Evolutionary conservation across 2,888 invertebrate genomes (phyloP).

Genomic region (Nezara viridula): DNA sequence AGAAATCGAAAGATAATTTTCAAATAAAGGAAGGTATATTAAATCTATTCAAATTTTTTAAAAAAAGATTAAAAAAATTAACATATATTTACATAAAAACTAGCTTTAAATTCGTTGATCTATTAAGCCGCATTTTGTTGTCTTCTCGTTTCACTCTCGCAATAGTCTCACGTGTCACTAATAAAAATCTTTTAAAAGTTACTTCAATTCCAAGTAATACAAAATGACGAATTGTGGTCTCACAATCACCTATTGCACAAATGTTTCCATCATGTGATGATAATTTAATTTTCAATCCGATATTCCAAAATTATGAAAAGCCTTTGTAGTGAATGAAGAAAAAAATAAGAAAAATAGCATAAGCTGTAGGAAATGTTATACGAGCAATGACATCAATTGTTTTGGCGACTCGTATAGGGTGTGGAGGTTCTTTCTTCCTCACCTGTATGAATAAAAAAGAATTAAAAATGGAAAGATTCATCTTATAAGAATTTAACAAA

Average conservation of each 20-base stretch:
- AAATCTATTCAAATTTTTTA: conserved; percentile 2
- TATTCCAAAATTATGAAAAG: conserved; percentile 64
- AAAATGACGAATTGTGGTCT: background rate
- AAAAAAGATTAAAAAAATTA: conserved; percentile 34
- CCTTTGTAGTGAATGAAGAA: conserved; percentile 89
- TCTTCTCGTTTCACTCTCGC: conserved; percentile 28
- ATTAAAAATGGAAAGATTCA: conserved; percentile 55
- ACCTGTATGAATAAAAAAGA: conserved; percentile 75
- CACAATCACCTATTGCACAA: conserved; percentile 40
- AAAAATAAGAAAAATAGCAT: conserved; percentile 93
- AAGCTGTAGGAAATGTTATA: conserved; percentile 93
- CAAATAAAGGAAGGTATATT: conserved; percentile 19
- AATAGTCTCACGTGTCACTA: background rate
- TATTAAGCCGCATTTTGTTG: conserved; percentile 57
- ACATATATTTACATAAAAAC: conserved; percentile 51
- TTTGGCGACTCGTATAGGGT: conserved; percentile 93
- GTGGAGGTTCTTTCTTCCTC: conserved; percentile 91
- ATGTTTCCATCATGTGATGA: conserved; percentile 21
- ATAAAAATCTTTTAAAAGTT: conserved; percentile 20
- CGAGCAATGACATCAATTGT: conserved; percentile 95
- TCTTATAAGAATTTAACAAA: conserved; percentile 52
- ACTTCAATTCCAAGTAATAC: conserved; percentile 34
- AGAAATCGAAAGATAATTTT: conserved; percentile 22
- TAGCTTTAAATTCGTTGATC: conserved; percentile 59
- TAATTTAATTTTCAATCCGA: conserved; percentile 8